Conservation (phyloP, 2,888 invertebrate species). For the Cosmia pyralina region DNA sequence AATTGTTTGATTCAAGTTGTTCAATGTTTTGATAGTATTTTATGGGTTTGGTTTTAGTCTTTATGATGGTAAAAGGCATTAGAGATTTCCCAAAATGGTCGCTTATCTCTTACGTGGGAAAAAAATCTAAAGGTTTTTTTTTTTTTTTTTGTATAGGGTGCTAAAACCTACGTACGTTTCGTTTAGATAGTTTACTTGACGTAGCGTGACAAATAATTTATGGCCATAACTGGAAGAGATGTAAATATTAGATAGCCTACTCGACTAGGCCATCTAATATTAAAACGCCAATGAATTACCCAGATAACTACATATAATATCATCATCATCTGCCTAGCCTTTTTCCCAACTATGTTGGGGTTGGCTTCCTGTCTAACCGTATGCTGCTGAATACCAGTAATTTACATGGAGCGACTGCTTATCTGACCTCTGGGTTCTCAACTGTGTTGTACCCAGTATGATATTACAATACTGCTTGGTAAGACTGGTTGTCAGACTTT, state of each 20-base stretch:
- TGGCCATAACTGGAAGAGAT: neutral
- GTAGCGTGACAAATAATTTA: neutral
- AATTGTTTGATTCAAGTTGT: conserved; percentile 30
- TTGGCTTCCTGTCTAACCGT: no score
- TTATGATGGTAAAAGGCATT: conserved; percentile 6
- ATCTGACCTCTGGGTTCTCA: no score
- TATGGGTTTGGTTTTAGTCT: conserved; percentile 24
- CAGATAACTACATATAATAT: neutral
- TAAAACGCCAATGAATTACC: neutral
- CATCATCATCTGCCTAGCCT: no score
- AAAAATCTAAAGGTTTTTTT: neutral
- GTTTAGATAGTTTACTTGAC: neutral
- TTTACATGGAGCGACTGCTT: no score
- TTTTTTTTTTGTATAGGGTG: neutral
- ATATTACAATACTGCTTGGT: no score
- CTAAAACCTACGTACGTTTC: neutral
- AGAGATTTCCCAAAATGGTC: neutral
- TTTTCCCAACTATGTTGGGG: no score
- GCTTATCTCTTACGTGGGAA: neutral
- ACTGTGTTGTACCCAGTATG: no score
- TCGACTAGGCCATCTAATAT: neutral
- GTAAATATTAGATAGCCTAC: conserved; percentile 2
- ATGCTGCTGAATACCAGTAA: no score
- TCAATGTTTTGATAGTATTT: conserved; percentile 33
- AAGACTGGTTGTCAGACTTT: no score